Conservation (phyloP, 2,113 vertebrate species). For the Pseudorhombus dupliciocellatus region DNA sequence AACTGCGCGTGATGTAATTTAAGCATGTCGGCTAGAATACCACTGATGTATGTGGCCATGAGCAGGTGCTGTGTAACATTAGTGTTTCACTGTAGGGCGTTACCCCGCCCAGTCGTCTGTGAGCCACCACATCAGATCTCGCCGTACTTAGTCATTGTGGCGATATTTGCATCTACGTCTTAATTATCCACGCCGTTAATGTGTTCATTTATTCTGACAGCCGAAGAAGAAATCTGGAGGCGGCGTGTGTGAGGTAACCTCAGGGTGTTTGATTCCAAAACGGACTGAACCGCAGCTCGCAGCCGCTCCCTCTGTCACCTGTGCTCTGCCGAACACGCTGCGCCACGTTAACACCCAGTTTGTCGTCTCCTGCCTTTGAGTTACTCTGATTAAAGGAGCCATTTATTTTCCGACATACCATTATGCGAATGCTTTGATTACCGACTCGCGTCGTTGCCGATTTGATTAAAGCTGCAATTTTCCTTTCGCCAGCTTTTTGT, state of each 20-base stretch:
- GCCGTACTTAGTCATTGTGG: slow-evolving; percentile 6
- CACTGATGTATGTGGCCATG: slow-evolving; percentile 27
- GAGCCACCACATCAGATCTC: slow-evolving; percentile 42
- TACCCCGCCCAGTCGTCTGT: slow-evolving; percentile 40
- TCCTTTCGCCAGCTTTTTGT: slow-evolving; percentile 44
- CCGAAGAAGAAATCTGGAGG: slow-evolving; percentile 4
- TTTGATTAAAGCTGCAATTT: slow-evolving; percentile 68
- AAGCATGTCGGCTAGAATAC: slow-evolving; percentile 15
- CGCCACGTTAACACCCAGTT: slow-evolving; percentile 11
- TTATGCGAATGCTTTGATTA: slow-evolving; percentile 66
- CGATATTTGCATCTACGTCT: slow-evolving; percentile 45
- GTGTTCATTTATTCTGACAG: slow-evolving; percentile 43
- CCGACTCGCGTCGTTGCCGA: slow-evolving; percentile 50
- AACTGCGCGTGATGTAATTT: slow-evolving; percentile 24
- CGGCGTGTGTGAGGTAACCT: slow-evolving; percentile 13
- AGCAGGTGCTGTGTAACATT: slow-evolving; percentile 25
- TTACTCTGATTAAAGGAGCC: slow-evolving; percentile 51
- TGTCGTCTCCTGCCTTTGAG: slow-evolving; percentile 45
- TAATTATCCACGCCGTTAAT: slow-evolving; percentile 34
- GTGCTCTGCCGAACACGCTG: not conserved
- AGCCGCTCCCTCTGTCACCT: slow-evolving; percentile 1
- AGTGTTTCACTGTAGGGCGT: slow-evolving; percentile 47
- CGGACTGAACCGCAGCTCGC: not conserved
- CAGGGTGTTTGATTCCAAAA: not conserved
- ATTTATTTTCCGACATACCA: slow-evolving; percentile 47